Base-by-base conservation (phyloP, 2,888 invertebrate genomes). In the Eristalis arbustorum region DNA sequence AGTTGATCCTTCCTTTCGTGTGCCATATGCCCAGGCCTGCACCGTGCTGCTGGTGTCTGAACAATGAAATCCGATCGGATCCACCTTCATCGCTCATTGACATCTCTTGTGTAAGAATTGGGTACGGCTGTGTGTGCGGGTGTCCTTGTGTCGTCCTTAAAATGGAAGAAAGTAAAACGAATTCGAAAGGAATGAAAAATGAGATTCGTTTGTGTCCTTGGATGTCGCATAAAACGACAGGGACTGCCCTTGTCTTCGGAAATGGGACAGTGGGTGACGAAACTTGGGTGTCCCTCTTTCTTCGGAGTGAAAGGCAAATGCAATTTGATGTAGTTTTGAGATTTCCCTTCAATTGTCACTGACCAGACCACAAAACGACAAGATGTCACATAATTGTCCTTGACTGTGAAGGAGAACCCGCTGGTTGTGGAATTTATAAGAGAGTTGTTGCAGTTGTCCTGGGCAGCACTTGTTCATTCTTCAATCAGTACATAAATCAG, bases 51-150 rank as follows among this genome's bases (percentile, higher is more conserved):
- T 31, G 59, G 68, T 73, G 57, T 56, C 61, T 49, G 66, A 72
- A 76, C 63, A 77, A 66, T 71, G 85, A 82, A 82, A 85, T 78
- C 57, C 77, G 82, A 85, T 85, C 77, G 31, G 42, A 59, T 23
- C 82, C 84, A 69, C 81, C 81, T 81, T 82, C 66, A 49, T 49
- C 49, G n/a, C 8, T 8, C n/a, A 18, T 18, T 49, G 49, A 49
- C 49, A 49, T 5, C n/a, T n/a, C 31, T n/a, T 42, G 42, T 14
- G n/a, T 42, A 42, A 42, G 49, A 49, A 6, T 49, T 49, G 49
- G 49, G 18, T 18, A 1, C n/a, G 18, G 4, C 18, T 18, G 25
- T 25, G 25, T 25, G n/a, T 18, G 8, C 2, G 49, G 18, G 6
- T 49, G 49, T 49, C 49, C 42, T 42, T 42, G 14, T 42, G 42